Percentiles rank a stretch among this genome's conserved stretches.
phyloP scores from a whole-genome alignment of 2,113 vertebrate species.

The Triplophysa dalaica region DNA sequence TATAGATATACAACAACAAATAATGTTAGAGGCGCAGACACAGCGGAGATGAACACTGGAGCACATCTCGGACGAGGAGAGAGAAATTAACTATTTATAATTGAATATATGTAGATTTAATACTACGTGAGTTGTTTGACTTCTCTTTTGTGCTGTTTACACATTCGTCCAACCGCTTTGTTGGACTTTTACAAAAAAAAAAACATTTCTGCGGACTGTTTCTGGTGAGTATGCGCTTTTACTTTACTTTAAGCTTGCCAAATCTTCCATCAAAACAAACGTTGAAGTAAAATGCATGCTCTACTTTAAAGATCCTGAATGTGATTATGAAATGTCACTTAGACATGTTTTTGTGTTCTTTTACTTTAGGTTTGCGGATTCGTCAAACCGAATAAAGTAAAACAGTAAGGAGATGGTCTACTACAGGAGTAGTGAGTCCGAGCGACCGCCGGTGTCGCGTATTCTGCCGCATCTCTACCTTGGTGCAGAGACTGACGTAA shows the following conservation, averaged over 20 bases:
- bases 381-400: background rate
- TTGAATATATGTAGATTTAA: background rate
- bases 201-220: background rate
- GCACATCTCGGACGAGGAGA: background rate
- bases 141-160: background rate
- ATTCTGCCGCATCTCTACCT: constrained; percentile 79
- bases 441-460: constrained; percentile 67
- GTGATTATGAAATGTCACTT: background rate
- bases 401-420: constrained; percentile 65
- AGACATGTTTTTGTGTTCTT: background rate
- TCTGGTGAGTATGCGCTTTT: background rate
- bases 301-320: background rate
- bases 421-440: constrained; percentile 60
- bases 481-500: constrained; percentile 79
- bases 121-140: background rate
- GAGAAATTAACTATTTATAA: background rate
- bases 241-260: background rate
- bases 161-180: background rate
- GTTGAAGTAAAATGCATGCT: background rate
- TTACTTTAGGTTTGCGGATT: background rate
- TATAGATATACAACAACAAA: constrained; percentile 58
- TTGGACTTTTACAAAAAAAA: background rate
- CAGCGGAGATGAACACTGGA: constrained; percentile 1
- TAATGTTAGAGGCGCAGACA: constrained; percentile 35
- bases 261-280: constrained; percentile 4